Evolutionary conservation across 2,797 vertebrate genomes (phyloP).

Genomic region (Esox lucius): DNA sequence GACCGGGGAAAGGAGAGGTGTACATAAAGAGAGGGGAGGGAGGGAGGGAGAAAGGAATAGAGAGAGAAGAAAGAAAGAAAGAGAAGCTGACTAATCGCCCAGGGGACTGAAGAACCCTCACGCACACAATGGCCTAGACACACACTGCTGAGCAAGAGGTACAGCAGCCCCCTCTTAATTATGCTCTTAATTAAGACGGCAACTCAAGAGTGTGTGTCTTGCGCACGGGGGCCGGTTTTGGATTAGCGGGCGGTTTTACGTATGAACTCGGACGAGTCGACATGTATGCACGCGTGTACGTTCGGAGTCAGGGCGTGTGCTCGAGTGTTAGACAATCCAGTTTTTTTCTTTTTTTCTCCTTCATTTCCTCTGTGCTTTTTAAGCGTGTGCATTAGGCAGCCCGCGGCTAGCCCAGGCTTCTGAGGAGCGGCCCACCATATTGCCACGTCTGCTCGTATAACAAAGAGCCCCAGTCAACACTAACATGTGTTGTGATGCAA

Average conservation of each 20-base stretch:
- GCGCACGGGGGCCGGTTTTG: too few species aligned
- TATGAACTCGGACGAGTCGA: too few species aligned
- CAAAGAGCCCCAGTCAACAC: not conserved
- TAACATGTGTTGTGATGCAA: constrained; percentile 67
- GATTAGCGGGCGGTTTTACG: too few species aligned
- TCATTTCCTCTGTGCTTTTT: not conserved
- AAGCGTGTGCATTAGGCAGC: not conserved
- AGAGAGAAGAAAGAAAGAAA: not conserved
- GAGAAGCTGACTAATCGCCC: too few species aligned
- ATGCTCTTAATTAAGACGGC: too few species aligned
- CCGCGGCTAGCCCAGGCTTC: not conserved
- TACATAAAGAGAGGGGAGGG: not conserved
- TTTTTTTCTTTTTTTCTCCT: too few species aligned
- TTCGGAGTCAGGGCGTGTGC: too few species aligned
- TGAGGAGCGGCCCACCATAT: constrained; percentile 4
- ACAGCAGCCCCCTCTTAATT: too few species aligned
- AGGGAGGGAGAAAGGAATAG: not conserved
- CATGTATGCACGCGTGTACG: too few species aligned
- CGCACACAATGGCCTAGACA: not conserved
- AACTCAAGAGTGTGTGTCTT: too few species aligned
- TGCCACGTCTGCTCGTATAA: constrained; percentile 15
- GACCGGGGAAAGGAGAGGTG: not conserved
- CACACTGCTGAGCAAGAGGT: not conserved
- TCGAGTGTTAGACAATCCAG: too few species aligned
- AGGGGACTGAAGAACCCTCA: too few species aligned